These are phyloP conservation scores for Unio pictorum DNA, from an alignment of 2,888 invertebrate genomes.

Conservation along the genomic window DNA sequence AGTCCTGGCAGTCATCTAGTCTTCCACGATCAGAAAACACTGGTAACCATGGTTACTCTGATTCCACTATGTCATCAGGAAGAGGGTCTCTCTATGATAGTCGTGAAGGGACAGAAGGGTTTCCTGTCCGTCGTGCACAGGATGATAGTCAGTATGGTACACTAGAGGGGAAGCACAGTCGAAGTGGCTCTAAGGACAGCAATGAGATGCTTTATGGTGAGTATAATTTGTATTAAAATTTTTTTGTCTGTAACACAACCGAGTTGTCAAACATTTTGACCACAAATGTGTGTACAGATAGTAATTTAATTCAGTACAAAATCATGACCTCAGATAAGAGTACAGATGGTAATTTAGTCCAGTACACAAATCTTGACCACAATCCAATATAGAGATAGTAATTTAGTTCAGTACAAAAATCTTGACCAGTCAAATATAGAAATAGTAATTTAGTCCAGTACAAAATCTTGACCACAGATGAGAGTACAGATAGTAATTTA, in stretches of 20 bases:
- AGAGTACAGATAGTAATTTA: no score
- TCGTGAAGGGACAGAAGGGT: constrained; percentile 35
- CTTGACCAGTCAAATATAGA: no score
- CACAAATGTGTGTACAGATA: no score
- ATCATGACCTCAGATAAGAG: no score
- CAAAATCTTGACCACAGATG: no score
- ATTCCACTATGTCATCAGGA: constrained; percentile 56
- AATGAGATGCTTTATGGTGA: constrained; percentile 48
- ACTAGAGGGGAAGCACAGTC: constrained; percentile 50
- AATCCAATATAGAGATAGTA: no score
- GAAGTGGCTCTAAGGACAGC: constrained; percentile 57
- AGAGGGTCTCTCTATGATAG: constrained; percentile 56
- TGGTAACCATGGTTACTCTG: constrained; percentile 49
- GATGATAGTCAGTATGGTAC: constrained; percentile 50
- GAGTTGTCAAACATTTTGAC: not conserved
- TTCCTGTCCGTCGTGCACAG: constrained; percentile 32
- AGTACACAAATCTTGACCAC: no score
- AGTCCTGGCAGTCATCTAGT: constrained; percentile 34
- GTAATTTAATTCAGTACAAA: no score
- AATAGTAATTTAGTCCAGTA: no score
- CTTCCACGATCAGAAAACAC: constrained; percentile 25
- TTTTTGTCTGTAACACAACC: not conserved
- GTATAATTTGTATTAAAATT: constrained; percentile 11
- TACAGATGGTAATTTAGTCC: no score
- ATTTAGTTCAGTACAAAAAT: no score